These are phyloP conservation scores for Phyllotis vaccarum DNA, from an alignment of 2,797 vertebrate genomes.

Conservation along the genomic window DNA sequence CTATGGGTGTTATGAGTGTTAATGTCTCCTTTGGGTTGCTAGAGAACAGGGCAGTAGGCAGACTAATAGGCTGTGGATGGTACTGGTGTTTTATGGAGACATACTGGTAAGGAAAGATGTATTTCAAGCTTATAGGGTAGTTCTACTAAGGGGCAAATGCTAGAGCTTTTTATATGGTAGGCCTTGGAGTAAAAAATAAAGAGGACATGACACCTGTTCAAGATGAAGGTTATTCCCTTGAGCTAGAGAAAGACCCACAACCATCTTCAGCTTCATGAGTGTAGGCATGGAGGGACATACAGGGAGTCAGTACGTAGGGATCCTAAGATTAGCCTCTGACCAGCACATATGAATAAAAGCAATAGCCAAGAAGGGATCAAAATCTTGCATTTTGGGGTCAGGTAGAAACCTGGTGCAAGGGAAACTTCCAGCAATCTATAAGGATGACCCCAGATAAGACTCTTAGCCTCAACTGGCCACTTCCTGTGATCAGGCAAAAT, in stretches of 20 bases:
- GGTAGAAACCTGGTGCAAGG: not conserved
- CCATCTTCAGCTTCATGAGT: too few species aligned
- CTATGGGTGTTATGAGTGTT: not conserved
- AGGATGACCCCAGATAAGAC: not conserved
- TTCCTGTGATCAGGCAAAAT: not conserved
- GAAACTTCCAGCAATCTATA: not conserved
- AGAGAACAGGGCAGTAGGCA: not conserved
- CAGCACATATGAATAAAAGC: not conserved
- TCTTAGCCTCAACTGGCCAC: not conserved
- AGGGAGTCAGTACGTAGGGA: not conserved
- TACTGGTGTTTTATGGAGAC: constrained; percentile 41
- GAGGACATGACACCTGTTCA: not conserved
- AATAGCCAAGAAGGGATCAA: not conserved
- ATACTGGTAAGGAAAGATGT: constrained; percentile 71
- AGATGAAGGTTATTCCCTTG: not conserved
- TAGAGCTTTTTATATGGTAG: too few species aligned
- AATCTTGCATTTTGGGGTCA: not conserved
- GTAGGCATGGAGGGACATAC: not conserved
- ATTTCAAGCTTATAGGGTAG: constrained; percentile 68
- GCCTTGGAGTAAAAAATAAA: not conserved
- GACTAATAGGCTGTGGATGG: constrained; percentile 43
- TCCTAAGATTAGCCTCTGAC: not conserved
- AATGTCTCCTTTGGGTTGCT: not conserved
- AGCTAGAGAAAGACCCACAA: not conserved
- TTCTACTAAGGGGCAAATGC: not conserved